A percentile compares a stretch with the other conserved stretches of the same genome.
These are phyloP conservation scores for Platalea minor DNA, from an alignment of 2,797 vertebrate genomes.

Conservation along the genomic window DNA sequence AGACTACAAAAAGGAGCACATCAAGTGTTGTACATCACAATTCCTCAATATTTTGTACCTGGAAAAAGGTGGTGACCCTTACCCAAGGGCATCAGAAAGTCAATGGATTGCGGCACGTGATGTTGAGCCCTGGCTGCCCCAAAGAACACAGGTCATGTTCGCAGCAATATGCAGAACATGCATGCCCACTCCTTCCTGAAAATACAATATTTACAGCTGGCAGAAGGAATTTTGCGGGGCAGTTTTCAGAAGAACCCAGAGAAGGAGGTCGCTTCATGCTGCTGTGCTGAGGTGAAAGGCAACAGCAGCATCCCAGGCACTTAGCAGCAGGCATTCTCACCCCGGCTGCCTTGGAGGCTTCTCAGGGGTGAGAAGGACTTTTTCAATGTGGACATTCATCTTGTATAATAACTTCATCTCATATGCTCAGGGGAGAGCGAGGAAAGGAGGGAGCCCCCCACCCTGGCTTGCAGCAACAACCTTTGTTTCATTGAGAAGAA, in stretches of 20 bases:
- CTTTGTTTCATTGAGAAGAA: not conserved
- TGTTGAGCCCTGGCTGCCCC: not conserved
- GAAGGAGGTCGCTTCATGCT: not conserved
- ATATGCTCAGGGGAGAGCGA: not conserved
- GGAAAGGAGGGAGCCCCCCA: not conserved
- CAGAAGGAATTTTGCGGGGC: not conserved
- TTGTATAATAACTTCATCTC: not conserved
- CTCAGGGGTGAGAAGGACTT: not conserved
- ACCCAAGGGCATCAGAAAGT: not conserved
- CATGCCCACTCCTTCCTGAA: not conserved
- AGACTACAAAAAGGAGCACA: not conserved
- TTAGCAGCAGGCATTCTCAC: not conserved
- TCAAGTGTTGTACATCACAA: not conserved
- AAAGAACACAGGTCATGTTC: rapidly evolving
- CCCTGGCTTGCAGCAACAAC: not conserved
- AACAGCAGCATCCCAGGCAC: not conserved
- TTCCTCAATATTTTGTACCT: not conserved
- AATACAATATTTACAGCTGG: not conserved
- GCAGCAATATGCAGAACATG: not conserved
- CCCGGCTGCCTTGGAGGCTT: not conserved
- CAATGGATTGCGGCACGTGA: not conserved
- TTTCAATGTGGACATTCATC: not conserved
- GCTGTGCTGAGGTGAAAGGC: not conserved
- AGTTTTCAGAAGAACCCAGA: not conserved
- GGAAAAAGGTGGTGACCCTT: not conserved